Conservation (phyloP, 2,797 vertebrate species). For the Gallinago solitaria region DNA sequence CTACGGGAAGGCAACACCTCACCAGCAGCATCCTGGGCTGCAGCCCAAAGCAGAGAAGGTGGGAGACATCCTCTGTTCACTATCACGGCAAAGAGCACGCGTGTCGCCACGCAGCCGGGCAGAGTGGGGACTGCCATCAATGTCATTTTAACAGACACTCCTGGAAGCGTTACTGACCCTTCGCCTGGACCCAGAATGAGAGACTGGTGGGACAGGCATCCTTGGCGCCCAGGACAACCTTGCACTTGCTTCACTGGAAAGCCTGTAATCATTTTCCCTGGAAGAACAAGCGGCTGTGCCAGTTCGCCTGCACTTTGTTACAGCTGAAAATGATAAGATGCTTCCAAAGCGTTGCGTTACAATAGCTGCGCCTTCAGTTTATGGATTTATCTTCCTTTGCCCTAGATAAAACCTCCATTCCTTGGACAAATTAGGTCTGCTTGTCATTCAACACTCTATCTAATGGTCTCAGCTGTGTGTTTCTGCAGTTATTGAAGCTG, state of each 20-base stretch:
- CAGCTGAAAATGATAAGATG: constrained; percentile 20
- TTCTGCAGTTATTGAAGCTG: constrained; percentile 44
- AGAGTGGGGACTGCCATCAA: rapidly evolving
- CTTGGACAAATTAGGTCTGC: constrained; percentile 68
- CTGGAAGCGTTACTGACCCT: neutral
- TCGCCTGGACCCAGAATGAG: neutral
- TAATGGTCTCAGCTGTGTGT: constrained; percentile 58
- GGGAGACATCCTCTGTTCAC: neutral
- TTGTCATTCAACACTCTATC: constrained; percentile 70
- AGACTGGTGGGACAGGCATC: neutral
- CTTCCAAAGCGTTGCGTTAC: neutral
- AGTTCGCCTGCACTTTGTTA: constrained; percentile 25
- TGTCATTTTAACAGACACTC: neutral
- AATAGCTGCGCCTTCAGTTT: constrained; percentile 16
- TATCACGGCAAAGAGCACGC: neutral
- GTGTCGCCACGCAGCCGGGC: rapidly evolving
- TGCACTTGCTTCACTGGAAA: neutral
- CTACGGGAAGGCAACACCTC: neutral
- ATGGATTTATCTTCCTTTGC: constrained; percentile 49
- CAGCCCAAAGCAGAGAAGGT: neutral
- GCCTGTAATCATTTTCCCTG: neutral
- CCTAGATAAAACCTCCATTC: constrained; percentile 66
- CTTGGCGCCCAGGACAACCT: neutral
- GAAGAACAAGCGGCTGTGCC: neutral
- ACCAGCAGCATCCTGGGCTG: neutral